Evolutionary conservation across 2,797 vertebrate genomes (phyloP), one percentile per base, ranked within the genome.

Genomic region (Bradypodion pumilum): DNA sequence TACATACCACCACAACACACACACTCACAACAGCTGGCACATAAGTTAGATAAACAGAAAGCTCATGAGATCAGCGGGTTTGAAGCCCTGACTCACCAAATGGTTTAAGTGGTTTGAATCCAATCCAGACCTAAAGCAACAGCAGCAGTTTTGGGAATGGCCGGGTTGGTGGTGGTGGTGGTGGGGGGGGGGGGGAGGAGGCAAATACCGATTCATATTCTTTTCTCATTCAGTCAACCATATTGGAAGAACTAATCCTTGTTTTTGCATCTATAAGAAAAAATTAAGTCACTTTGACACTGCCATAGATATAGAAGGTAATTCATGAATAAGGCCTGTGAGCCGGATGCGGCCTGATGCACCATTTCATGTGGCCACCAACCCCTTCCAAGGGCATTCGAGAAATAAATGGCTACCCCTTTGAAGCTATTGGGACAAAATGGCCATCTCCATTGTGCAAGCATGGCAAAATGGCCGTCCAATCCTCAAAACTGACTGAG

Each of bases 31-130:
- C 62, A 42, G 62, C 62, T 70, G 52, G 23, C 75, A 27, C 23
- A 4, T 35, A 6, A 19, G 1, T 19, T 32, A 70, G 75, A 60
- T 29, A 46, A 60, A 60, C 40, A 78, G 74, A 78, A 78, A 84
- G 49, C 40, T 62, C 82, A 46, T 37, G 52, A 84, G 74, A 62
- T 84, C 74, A 78, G 82, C 52, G 62, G 65, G 29, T 84, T 84
- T 35, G 37, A n/a, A 46, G 37, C 40, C 52, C 40, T 62, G 74
- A 70, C 73, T 82, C n/a, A 62, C 65, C 74, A 62, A 63, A 60
- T 84, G n/a, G 65, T 35, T 78, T 46, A 69, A 70, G 74, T 12
- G 52, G 82, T 46, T 70, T 83, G 82, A 70, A 46, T 70, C 52
- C 2, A 4, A 70, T 78, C 82, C 74, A 84, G 82, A 27, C 37